phyloP scores from a whole-genome alignment of 2,113 vertebrate species.

The Artemisiospiza belli region DNA sequence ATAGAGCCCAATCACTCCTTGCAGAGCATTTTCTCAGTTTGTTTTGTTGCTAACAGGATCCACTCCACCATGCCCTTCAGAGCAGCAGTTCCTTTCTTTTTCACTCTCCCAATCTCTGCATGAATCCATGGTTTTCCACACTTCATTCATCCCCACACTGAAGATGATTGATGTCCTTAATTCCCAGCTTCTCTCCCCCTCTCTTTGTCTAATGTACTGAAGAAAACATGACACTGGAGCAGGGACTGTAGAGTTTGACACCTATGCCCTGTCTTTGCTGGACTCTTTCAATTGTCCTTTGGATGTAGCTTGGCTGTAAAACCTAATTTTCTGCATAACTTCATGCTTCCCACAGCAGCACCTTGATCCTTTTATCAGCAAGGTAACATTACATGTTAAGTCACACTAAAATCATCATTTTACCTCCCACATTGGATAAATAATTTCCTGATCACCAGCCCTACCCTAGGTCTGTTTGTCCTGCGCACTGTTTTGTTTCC shows the following conservation, averaged over 20 bases:
- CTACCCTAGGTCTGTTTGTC: neutral
- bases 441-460: neutral
- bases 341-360: neutral
- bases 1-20: neutral
- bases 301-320: neutral
- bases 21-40: neutral
- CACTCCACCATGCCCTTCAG: neutral
- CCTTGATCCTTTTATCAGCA: neutral
- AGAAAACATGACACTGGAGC: neutral
- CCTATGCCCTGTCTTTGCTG: neutral
- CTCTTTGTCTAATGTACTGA: neutral
- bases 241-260: neutral
- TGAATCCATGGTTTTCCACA: neutral
- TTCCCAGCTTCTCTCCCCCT: neutral
- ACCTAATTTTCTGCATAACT: neutral
- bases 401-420: neutral
- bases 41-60: neutral
- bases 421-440: neutral
- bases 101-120: neutral
- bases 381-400: neutral
- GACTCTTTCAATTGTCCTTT: neutral
- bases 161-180: neutral
- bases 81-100: neutral
- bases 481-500: neutral
- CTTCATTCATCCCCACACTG: neutral